Evolutionary conservation across 2,888 invertebrate species (phyloP), one percentile per base, ranked within the genome.

Genomic region (Mycalesis mineus): DNA sequence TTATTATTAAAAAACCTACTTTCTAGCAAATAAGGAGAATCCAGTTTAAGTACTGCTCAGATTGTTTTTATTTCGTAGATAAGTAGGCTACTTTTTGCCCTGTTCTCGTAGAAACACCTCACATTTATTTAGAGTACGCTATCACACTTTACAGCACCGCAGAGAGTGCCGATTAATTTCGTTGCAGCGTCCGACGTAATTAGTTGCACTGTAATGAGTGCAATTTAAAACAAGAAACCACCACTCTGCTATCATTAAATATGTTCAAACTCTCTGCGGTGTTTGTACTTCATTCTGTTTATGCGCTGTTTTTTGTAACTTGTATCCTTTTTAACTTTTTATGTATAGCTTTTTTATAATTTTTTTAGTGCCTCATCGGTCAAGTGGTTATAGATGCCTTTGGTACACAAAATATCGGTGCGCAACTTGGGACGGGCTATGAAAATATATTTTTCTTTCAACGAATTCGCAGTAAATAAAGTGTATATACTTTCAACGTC

Each of bases 151-250:
- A 59, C 61, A 53, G 59, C 56, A 42, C 58, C 50, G 41, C 55
- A 55, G 61, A 63, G 63, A 56, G 45, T 56, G 51, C 36, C 61
- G 56, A 61, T 61, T 59, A 58, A 56, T 59, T 59, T 56, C 55
- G 59, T 54, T 41, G 54, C 56, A 56, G 48, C 61, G 60, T 39
- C 53, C 57, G 55, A 62, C 62, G 53, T 58, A 57, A 58, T 62
- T 62, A 60, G 62, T 59, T 56, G 60, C 60, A 47, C 54, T 49
- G 53, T 60, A 58, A 60, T 62, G 60, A 62, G 57, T 48, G 57
- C 55, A 57, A 60, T 60, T 60, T 62, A 62, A 56, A 60, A 57
- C 57, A 42, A 57, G 57, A 61, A 55, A 60, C 60, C 57, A n/a
- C 41, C 41, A 54, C 50, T 49, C 49, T 56, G 52, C 47, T 54